A percentile compares a stretch with the other conserved stretches of the same genome.
These are phyloP conservation scores for Sitta europaea DNA, from an alignment of 2,113 vertebrate species.

Conservation along the genomic window DNA sequence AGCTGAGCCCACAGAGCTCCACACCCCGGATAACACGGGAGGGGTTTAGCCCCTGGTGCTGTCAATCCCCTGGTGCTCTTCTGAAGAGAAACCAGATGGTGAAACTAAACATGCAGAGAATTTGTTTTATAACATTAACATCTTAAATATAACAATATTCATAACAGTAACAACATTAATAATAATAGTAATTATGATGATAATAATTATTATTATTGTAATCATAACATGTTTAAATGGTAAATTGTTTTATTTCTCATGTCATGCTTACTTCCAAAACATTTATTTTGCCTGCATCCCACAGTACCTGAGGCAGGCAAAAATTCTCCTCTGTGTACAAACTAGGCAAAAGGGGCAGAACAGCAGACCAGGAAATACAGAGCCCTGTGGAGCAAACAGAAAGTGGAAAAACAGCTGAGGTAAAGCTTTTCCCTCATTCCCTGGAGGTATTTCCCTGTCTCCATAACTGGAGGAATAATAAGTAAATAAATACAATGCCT, in stretches of 20 bases:
- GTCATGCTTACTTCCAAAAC: neutral
- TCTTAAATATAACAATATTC: neutral
- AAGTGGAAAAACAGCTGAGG: neutral
- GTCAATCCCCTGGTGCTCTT: neutral
- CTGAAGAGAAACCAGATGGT: neutral
- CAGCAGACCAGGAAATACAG: neutral
- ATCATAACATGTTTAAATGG: neutral
- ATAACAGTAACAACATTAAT: neutral
- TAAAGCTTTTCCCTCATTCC: neutral
- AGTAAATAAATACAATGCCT: slow-evolving; percentile 33
- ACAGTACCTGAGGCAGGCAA: neutral
- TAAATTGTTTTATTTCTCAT: neutral
- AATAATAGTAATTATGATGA: neutral
- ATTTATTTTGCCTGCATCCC: neutral
- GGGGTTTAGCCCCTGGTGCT: neutral
- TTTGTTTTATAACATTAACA: neutral
- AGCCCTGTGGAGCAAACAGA: neutral
- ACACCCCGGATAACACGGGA: too few species aligned
- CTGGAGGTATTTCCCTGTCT: slow-evolving; percentile 12
- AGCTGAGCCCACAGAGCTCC: neutral
- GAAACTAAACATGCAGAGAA: neutral
- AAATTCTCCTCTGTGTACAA: neutral
- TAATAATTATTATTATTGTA: neutral
- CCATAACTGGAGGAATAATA: slow-evolving; percentile 21
- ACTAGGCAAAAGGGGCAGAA: neutral